phyloP scores from a whole-genome alignment of 2,113 vertebrate species.

The Trichomycterus rosablanca region DNA sequence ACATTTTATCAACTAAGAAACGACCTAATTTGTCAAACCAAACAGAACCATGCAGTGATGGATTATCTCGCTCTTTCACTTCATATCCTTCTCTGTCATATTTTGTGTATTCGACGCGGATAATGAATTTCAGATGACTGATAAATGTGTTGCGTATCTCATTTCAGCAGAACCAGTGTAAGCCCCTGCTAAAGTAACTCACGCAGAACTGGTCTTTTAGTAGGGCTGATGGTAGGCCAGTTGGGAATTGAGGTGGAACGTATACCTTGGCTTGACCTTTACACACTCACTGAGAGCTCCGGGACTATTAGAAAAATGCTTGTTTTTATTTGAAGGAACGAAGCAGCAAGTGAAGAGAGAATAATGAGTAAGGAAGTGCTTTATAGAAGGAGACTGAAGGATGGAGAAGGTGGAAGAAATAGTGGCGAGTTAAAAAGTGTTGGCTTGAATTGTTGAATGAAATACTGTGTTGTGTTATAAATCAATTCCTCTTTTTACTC shows the following conservation, averaged over 20 bases:
- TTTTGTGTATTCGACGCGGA: too few species aligned
- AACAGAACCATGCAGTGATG: too few species aligned
- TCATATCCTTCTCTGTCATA: too few species aligned
- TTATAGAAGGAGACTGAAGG: not conserved
- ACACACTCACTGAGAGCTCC: conserved; percentile 33
- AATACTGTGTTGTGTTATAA: conserved; percentile 30
- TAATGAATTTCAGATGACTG: not conserved
- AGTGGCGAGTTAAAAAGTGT: conserved; percentile 1
- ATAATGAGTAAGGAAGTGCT: not conserved
- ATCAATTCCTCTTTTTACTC: conserved; percentile 15
- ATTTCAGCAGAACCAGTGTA: conserved; percentile 1
- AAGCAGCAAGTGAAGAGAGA: conserved; percentile 9
- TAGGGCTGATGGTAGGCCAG: conserved; percentile 1
- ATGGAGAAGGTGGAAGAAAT: not conserved
- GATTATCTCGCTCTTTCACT: too few species aligned
- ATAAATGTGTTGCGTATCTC: not conserved
- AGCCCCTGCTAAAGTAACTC: not conserved
- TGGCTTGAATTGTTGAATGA: conserved; percentile 27
- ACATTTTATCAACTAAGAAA: too few species aligned
- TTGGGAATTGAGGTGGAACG: conserved; percentile 4
- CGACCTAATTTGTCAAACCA: too few species aligned
- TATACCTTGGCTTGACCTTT: conserved; percentile 44
- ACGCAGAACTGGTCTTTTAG: not conserved
- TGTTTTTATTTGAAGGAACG: conserved; percentile 12
- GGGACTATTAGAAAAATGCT: too few species aligned